Base-by-base conservation (phyloP, 2,888 invertebrate genomes). In the Chymomyza fuscimana region DNA sequence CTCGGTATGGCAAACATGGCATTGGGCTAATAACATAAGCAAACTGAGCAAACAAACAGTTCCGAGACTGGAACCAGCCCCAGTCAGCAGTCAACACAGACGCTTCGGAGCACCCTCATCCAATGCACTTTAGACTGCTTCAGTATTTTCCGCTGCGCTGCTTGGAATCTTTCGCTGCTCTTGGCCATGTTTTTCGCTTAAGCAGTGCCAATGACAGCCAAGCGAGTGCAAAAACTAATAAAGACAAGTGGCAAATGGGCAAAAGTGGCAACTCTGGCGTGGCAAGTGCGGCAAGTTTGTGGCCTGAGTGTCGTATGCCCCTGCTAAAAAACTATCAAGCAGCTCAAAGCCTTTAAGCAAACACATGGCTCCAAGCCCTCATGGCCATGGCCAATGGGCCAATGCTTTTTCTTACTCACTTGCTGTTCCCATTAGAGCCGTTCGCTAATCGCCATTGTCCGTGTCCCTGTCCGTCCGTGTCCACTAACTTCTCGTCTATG, bases 391-490 rank as follows among this genome's bases (percentile, higher is more conserved):
- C 40, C 40, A 36, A 36, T 36, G 36, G 36, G 36, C 36, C 15
- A 52, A 25, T 16, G 56, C 10, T 25, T 22, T 56, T 22, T 56
- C 51, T 15, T 6, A 15, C 51, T 9, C 16, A n/a, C 19, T 52
- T 67, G 59, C 62, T 50, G 50, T 46, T 16, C 85, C 82, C 87
- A 84, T 84, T 84, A 87, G 85, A 81, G 81, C 79, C 81, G 73
- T 76, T 79, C 86, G 84, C 84, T 85, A 85, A 85, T 87, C 84
- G 86, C 87, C 86, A 87, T 87, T 84, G 87, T 87, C 85, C 84
- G 16, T 40, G 61, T 40, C 36, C 61, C 46, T 61, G 61, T 40
- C 40, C 61, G 29, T 61, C 15, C 19, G 10, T 61, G 36, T 40
- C 61, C 40, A 46, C 12, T 46, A 7, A 7, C 32, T 32, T 32